Conservation (phyloP, 1,140 invertebrate genomes). For the Zophobas morio region DNA sequence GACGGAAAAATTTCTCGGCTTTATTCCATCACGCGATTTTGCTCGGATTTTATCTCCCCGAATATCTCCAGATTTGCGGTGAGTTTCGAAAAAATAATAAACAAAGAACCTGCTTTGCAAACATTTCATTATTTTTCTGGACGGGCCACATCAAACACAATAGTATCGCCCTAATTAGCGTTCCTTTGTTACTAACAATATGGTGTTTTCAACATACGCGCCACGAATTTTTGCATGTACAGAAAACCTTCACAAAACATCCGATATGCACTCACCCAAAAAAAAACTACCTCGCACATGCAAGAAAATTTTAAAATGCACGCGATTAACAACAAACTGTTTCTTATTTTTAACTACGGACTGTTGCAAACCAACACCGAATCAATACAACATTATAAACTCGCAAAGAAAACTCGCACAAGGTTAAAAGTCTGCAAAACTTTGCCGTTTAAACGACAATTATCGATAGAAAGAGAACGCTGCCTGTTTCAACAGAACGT, state of each 20-base stretch:
- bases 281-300: constrained; percentile 15
- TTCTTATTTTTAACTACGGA: constrained; percentile 28
- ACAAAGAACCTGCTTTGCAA: constrained; percentile 17
- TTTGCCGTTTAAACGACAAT: too few species aligned
- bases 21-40: constrained; percentile 47
- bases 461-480: too few species aligned
- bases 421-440: too few species aligned
- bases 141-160: constrained; percentile 16
- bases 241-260: constrained; percentile 29
- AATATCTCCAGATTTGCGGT: constrained; percentile 44
- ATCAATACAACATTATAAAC: background rate
- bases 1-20: constrained; percentile 40
- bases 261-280: constrained; percentile 36
- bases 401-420: too few species aligned
- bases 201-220: constrained; percentile 17
- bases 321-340: constrained; percentile 11
- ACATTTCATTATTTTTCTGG: constrained; percentile 15
- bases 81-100: constrained; percentile 43
- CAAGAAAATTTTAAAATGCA: constrained; percentile 38
- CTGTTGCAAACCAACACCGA: constrained; percentile 12
- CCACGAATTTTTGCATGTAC: constrained; percentile 23
- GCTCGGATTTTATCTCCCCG: constrained; percentile 38
- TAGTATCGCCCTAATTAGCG: constrained; percentile 18
- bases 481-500: too few species aligned
- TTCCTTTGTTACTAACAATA: constrained; percentile 15